Evolutionary conservation across 2,888 invertebrate species (phyloP).

Genomic region (Habrosyne pyritoides): DNA sequence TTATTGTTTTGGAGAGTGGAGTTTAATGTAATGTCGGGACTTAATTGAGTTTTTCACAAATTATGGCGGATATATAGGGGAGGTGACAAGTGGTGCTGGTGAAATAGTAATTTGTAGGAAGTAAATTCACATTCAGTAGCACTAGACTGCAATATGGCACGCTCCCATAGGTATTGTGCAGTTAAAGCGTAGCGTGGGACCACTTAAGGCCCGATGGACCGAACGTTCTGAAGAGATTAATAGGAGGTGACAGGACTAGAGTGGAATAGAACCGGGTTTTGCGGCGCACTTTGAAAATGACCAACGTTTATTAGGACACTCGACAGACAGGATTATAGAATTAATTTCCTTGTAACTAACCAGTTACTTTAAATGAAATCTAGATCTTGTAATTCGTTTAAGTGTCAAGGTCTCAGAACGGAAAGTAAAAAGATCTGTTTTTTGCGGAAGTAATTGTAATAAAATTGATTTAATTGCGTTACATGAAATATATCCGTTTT

Average conservation of each 20-base stretch:
- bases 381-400: background rate
- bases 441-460: constrained; percentile 3
- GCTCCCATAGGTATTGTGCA: background rate
- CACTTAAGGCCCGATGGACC: constrained; percentile 3
- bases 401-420: constrained; percentile 4
- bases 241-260: background rate
- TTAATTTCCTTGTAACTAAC: background rate
- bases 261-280: background rate
- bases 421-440: background rate
- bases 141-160: background rate
- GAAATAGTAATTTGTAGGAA: background rate
- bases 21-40: background rate
- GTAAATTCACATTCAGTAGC: constrained; percentile 2
- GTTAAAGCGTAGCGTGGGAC: constrained; percentile 1
- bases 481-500: background rate
- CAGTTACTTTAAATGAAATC: background rate
- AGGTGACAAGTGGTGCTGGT: background rate
- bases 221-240: constrained; percentile 2
- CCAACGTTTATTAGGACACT: background rate
- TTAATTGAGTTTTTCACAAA: background rate
- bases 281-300: background rate
- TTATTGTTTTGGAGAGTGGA: background rate
- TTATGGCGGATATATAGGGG: background rate
- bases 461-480: background rate
- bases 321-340: background rate